A percentile compares a stretch with the other conserved stretches of the same genome.
Evolutionary conservation across 2,888 invertebrate genomes (phyloP).

Genomic region (Himalopsyche tibetana): DNA sequence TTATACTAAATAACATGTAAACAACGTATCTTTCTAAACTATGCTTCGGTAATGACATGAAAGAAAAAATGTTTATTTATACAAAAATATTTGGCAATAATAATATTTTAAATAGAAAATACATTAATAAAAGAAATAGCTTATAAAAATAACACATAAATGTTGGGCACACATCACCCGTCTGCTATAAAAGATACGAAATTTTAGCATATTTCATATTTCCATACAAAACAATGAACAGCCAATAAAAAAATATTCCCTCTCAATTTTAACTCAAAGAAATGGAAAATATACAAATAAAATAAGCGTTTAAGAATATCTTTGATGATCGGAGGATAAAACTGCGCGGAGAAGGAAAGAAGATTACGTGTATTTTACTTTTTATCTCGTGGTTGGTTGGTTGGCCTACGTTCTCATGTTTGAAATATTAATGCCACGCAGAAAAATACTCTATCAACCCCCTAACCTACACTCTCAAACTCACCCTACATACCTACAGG

Average conservation of each 20-base stretch:
- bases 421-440: constrained; percentile 65
- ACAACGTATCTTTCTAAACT: no score
- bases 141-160: constrained; percentile 1
- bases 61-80: no score
- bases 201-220: constrained; percentile 60
- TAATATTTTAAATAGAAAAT: no score
- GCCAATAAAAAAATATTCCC: constrained; percentile 64
- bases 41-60: no score
- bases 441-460: constrained; percentile 62
- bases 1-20: no score
- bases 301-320: constrained; percentile 65
- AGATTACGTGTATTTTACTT: constrained; percentile 64
- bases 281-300: constrained; percentile 61
- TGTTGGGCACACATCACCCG: constrained; percentile 48
- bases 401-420: constrained; percentile 58
- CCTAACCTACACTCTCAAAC: constrained; percentile 25
- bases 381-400: constrained; percentile 55
- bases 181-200: constrained; percentile 47
- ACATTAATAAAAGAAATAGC: no score
- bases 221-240: constrained; percentile 64
- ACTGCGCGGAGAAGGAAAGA: constrained; percentile 55
- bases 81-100: no score
- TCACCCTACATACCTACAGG: constrained; percentile 22
- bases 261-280: constrained; percentile 60
- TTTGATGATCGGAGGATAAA: constrained; percentile 65